Evolutionary conservation across 2,113 vertebrate genomes (phyloP), one percentile per base, ranked within the genome.

Genomic region (Zosterops borbonicus): DNA sequence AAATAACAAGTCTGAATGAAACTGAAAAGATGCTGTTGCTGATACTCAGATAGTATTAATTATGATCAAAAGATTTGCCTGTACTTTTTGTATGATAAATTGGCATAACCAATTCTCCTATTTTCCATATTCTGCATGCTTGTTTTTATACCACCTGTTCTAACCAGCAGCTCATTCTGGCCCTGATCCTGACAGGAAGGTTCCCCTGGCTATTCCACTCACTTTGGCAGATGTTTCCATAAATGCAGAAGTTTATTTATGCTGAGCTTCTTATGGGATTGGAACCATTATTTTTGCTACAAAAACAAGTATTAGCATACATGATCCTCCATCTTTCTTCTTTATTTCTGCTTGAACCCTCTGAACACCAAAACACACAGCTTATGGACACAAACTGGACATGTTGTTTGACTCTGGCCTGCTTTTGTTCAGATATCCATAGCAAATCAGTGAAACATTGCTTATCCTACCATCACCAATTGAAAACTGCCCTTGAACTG

Each of bases 61-160:
- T 89, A 49, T 47, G 92, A 37, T 74, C 21, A 87, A 70, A 96
- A 94, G 47, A 71, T 64, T 79, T 89, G 52, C 53, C 44, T 81
- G 56, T 59, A 67, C 64, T 64, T 95, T 86, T 60, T 22, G 16
- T 87, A 53, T 53, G 41, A 94, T 64, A 78, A 89, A 91, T 78
- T 81, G 79, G 31, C 41, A 65, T 91, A 70, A 94, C 15, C 87
- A 39, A 78, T 92, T 89, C 50, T 84, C 58, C 41, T 68, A 7
- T 89, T 92, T 94, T 82, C 62, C 71, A 20, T 64, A 85, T 82
- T 87, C 77, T 9, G 1, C 28, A 53, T 46, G 25, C n/a, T 68
- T 75, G 35, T 86, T 80, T 90, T 79, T 80, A 39, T 62, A 67
- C 65, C 83, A 89, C 73, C 87, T 96, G 47, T 53, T 84, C 83